Percentiles rank a stretch among this genome's conserved stretches.
Conservation (phyloP, 1,140 invertebrate species). For the Drosophila funebris region DNA sequence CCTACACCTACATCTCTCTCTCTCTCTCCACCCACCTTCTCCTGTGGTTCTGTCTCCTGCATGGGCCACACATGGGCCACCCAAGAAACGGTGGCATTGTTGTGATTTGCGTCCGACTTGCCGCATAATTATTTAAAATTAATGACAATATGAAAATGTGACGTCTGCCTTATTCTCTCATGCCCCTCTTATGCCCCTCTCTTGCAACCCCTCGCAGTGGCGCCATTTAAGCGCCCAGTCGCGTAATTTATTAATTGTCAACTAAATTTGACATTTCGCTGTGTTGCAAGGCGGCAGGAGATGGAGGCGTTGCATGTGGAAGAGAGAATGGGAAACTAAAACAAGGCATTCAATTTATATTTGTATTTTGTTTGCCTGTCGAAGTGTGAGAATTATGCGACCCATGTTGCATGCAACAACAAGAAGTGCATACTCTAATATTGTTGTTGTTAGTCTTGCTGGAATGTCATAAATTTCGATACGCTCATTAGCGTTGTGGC, state of each 20-base stretch:
- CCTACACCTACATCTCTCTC: too few relatives aligned
- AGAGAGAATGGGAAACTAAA: slow-evolving; percentile 4
- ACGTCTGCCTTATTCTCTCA: slow-evolving; percentile 20
- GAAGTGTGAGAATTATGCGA: slow-evolving; percentile 79
- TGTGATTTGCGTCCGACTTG: slow-evolving; percentile 61
- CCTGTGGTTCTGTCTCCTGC: too few relatives aligned
- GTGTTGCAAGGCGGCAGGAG: slow-evolving; percentile 44
- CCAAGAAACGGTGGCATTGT: slow-evolving; percentile 55
- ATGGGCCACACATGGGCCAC: slow-evolving; percentile 63
- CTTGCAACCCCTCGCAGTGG: slow-evolving; percentile 30
- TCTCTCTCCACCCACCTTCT: neutral
- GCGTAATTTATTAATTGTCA: slow-evolving; percentile 82
- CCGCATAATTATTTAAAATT: slow-evolving; percentile 80
- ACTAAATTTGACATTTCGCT: slow-evolving; percentile 82
- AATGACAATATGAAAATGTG: slow-evolving; percentile 78
- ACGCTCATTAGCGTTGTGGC: slow-evolving; percentile 65
- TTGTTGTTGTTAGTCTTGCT: slow-evolving; percentile 31
- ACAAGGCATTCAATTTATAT: slow-evolving; percentile 67
- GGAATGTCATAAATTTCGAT: slow-evolving; percentile 78
- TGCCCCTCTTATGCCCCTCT: neutral
- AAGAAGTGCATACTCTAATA: slow-evolving; percentile 4
- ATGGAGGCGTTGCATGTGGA: neutral
- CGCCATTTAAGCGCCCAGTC: slow-evolving; percentile 74
- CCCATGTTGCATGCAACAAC: slow-evolving; percentile 35
- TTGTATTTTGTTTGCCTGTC: slow-evolving; percentile 63